Percentiles rank a stretch among this genome's conserved stretches.
These are phyloP conservation scores for Ctenomys sociabilis DNA, from an alignment of 2,113 vertebrate species.

Conservation along the genomic window DNA sequence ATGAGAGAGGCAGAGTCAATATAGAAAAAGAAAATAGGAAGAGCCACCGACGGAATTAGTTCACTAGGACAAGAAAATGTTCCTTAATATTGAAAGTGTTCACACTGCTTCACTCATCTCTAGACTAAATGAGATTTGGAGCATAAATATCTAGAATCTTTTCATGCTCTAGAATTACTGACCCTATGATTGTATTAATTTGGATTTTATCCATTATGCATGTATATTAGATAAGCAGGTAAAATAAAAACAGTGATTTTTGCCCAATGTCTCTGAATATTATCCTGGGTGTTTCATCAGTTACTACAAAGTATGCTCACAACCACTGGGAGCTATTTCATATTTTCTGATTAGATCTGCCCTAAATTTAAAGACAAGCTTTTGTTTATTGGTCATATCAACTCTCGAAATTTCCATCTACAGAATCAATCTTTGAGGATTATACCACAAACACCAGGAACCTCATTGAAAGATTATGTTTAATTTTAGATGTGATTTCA, in stretches of 20 bases:
- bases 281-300: background rate
- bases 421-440: constrained; percentile 6
- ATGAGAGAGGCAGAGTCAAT: constrained; percentile 21
- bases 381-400: background rate
- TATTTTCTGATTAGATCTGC: background rate
- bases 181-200: background rate
- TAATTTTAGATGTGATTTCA: constrained; percentile 21
- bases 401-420: background rate
- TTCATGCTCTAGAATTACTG: background rate
- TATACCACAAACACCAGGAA: background rate
- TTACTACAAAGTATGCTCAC: background rate
- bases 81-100: background rate
- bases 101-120: background rate
- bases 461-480: background rate
- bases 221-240: background rate
- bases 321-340: background rate
- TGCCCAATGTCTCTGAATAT: background rate
- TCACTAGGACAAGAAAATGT: background rate
- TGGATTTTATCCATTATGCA: background rate
- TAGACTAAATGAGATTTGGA: background rate
- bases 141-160: background rate
- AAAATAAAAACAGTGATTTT: background rate
- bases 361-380: background rate
- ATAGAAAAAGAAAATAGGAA: constrained; percentile 41
- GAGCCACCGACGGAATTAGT: background rate